Evolutionary conservation across 2,113 vertebrate genomes (phyloP).

Genomic region (Anguilla japonica): DNA sequence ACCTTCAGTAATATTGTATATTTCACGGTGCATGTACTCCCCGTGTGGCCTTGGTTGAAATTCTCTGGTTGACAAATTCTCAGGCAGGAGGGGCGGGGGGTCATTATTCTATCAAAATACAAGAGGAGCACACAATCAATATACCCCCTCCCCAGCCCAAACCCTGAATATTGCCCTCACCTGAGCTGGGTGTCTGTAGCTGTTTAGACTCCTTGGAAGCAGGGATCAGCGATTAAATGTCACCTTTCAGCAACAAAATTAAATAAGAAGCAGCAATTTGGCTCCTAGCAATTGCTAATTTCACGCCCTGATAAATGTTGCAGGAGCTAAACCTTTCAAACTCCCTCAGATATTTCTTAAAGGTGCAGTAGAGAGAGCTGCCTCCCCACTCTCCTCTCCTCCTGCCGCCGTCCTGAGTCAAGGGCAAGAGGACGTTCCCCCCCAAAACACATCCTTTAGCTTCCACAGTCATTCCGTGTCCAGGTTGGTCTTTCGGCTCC

Average conservation of each 20-base stretch:
- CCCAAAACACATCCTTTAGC: neutral
- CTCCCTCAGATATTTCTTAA: conserved; percentile 53
- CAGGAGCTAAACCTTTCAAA: conserved; percentile 56
- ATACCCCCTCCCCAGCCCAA: conserved; percentile 17
- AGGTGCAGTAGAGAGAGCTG: conserved; percentile 41
- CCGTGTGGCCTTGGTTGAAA: conserved; percentile 25
- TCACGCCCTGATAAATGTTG: conserved; percentile 66
- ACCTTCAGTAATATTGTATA: conserved; percentile 20
- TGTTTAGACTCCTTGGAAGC: conserved; percentile 56
- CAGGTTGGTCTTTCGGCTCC: neutral
- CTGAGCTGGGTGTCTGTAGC: conserved; percentile 31
- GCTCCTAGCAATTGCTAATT: conserved; percentile 65
- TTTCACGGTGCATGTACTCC: neutral
- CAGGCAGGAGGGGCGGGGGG: neutral
- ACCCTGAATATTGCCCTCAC: conserved; percentile 24
- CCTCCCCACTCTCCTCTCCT: conserved; percentile 13
- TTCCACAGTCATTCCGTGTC: neutral
- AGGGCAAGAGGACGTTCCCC: conserved; percentile 32
- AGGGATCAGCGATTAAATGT: conserved; percentile 63
- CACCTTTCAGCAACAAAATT: conserved; percentile 64
- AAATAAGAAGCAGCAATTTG: conserved; percentile 66
- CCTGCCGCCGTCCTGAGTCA: conserved; percentile 13
- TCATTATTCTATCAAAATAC: conserved; percentile 48
- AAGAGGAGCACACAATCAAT: conserved; percentile 51
- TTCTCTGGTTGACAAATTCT: conserved; percentile 41